Conservation (phyloP, 2,113 vertebrate genomes). For the Hystrix cristata region DNA sequence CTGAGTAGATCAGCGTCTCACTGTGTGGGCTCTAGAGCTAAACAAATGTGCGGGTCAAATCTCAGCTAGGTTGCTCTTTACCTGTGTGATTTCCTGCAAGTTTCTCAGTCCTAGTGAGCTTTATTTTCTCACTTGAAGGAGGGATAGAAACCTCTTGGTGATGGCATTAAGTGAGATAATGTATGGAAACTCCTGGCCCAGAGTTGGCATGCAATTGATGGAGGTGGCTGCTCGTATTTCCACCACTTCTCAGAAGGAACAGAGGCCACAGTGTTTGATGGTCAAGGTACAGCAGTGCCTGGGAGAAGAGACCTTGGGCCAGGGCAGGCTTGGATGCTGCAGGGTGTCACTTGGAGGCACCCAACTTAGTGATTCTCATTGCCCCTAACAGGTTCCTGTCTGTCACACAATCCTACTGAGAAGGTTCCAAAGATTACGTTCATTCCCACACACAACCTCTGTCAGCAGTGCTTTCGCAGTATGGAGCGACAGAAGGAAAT, state of each 20-base stretch:
- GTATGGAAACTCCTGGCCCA: neutral
- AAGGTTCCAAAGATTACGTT: constrained; percentile 63
- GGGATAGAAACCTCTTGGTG: neutral
- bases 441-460: constrained; percentile 57
- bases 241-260: neutral
- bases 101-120: neutral
- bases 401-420: constrained; percentile 57
- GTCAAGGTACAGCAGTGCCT: neutral
- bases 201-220: neutral
- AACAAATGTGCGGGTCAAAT: neutral
- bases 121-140: neutral
- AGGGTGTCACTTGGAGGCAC: neutral
- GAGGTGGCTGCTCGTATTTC: neutral
- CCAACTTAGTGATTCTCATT: neutral
- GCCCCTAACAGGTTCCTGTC: constrained; percentile 43
- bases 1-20: neutral
- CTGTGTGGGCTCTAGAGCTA: neutral
- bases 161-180: neutral
- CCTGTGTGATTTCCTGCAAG: neutral
- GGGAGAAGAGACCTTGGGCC: neutral
- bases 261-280: neutral
- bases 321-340: neutral
- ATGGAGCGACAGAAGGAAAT: neutral
- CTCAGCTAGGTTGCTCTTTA: neutral
- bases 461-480: neutral